phyloP scores from a whole-genome alignment of 2,888 invertebrate species.

The Anticlea derivata region DNA sequence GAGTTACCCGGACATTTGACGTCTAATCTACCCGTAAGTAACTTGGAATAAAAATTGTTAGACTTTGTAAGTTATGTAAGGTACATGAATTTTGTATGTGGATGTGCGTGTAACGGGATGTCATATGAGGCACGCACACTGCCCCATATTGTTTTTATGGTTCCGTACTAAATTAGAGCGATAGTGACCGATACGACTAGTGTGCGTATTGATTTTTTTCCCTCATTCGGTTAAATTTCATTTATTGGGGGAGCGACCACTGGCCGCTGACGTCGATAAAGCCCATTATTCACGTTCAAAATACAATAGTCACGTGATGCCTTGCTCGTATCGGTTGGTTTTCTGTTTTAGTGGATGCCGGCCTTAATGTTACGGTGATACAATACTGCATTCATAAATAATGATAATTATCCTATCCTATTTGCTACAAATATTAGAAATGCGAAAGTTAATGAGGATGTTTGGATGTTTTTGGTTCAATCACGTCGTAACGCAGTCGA shows the following conservation, averaged over 20 bases:
- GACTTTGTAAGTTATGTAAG: slow-evolving; percentile 66
- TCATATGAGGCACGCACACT: slow-evolving; percentile 51
- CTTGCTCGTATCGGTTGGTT: too few relatives aligned
- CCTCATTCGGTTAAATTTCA: slow-evolving; percentile 84
- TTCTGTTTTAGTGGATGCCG: too few relatives aligned
- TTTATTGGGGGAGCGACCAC: slow-evolving; percentile 79
- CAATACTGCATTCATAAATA: too few relatives aligned
- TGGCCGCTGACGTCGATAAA: slow-evolving; percentile 50
- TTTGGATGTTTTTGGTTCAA: too few relatives aligned
- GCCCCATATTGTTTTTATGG: slow-evolving; percentile 74
- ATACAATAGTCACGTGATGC: too few relatives aligned
- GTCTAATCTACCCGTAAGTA: slow-evolving; percentile 78
- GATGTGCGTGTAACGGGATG: slow-evolving; percentile 35
- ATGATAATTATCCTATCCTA: too few relatives aligned
- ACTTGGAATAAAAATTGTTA: slow-evolving; percentile 13
- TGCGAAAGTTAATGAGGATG: too few relatives aligned
- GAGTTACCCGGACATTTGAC: slow-evolving; percentile 80
- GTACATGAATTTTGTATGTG: slow-evolving; percentile 67
- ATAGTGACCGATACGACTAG: slow-evolving; percentile 75
- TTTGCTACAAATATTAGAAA: too few relatives aligned
- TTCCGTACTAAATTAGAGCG: slow-evolving; percentile 75
- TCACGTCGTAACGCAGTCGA: too few relatives aligned
- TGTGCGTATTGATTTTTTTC: slow-evolving; percentile 81
- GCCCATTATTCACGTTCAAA: neutral
- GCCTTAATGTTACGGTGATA: too few relatives aligned